These are phyloP conservation scores for Himalopsyche anomala DNA, from an alignment of 2,888 invertebrate species.

Conservation along the genomic window DNA sequence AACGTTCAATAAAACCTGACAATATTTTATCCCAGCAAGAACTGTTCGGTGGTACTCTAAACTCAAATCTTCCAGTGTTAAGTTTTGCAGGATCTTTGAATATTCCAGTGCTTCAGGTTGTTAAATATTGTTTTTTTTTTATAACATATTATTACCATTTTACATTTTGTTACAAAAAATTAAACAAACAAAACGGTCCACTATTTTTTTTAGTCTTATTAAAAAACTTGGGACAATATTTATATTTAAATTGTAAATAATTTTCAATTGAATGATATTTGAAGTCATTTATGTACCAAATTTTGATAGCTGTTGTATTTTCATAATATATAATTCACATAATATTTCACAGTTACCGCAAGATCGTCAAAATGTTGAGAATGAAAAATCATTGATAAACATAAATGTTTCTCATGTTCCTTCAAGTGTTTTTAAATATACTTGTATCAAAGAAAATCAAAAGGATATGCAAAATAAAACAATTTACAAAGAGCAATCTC, in stretches of 20 bases:
- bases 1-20: background rate
- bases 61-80: slow-evolving; percentile 29
- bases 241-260: too few species aligned
- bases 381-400: background rate
- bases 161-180: too few species aligned
- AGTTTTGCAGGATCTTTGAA: slow-evolving; percentile 17
- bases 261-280: too few species aligned
- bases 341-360: background rate
- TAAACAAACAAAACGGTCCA: too few species aligned
- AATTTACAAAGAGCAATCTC: background rate
- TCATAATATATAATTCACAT: background rate
- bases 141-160: too few species aligned
- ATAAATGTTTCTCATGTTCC: background rate
- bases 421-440: background rate
- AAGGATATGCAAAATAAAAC: background rate
- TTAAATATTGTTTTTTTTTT: background rate
- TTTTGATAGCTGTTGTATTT: too few species aligned
- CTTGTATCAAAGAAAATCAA: too few species aligned
- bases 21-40: background rate
- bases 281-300: too few species aligned
- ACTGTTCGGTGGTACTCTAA: background rate
- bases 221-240: too few species aligned
- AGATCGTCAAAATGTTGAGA: background rate
- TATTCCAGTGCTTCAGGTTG: slow-evolving; percentile 24
- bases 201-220: too few species aligned